phyloP scores from a whole-genome alignment of 1,140 invertebrate species.

The Apocrypta bakeri region DNA sequence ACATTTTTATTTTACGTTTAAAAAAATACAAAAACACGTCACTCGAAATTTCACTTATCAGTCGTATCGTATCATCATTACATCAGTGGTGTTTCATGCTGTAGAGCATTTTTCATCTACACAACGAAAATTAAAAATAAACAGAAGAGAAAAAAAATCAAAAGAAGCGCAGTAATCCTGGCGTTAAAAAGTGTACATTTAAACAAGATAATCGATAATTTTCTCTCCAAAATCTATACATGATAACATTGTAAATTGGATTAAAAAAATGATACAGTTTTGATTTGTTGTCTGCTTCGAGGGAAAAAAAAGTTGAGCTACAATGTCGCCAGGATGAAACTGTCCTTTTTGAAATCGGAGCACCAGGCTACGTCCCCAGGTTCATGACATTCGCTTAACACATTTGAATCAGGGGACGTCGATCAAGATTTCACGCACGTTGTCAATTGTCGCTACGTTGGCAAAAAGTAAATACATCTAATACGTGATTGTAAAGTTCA shows the following conservation, averaged over 20 bases:
- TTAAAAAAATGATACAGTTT: too few species aligned
- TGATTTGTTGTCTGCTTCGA: too few species aligned
- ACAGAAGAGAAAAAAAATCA: background rate
- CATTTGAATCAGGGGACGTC: slow-evolving; percentile 16
- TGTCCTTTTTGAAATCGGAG: background rate
- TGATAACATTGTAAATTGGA: background rate
- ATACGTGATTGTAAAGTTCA: slow-evolving; percentile 43
- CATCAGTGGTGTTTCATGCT: background rate
- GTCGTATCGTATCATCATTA: too few species aligned
- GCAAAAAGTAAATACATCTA: slow-evolving; percentile 47
- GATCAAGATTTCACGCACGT: slow-evolving; percentile 51
- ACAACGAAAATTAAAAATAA: background rate
- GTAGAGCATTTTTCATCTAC: too few species aligned
- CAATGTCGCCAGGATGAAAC: background rate
- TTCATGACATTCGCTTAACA: background rate
- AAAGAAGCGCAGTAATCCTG: background rate
- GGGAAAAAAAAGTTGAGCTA: too few species aligned
- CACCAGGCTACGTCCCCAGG: background rate
- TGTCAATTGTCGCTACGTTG: slow-evolving; percentile 41
- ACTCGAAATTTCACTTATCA: slow-evolving; percentile 1
- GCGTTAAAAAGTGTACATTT: background rate
- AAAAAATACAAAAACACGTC: slow-evolving; percentile 6
- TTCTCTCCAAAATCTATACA: background rate
- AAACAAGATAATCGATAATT: background rate
- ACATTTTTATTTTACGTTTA: slow-evolving; percentile 13